A percentile compares a stretch with the other conserved stretches of the same genome.
Conservation (phyloP, 2,797 vertebrate species). For the Graptemys geographica region DNA sequence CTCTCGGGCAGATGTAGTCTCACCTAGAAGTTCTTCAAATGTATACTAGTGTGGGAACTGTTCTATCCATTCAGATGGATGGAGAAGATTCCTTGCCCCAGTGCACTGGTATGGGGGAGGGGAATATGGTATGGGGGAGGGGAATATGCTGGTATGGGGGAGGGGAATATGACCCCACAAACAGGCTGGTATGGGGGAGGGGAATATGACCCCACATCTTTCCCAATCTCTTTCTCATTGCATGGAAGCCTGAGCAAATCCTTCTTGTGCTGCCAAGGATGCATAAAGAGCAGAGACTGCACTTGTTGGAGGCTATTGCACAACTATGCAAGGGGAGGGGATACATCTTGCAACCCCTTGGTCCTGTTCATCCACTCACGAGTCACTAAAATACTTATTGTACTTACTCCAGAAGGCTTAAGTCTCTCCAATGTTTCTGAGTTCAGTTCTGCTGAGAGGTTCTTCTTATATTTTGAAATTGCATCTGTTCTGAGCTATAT, state of each 20-base stretch:
- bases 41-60: not conserved
- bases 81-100: not conserved
- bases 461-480: conserved; percentile 33
- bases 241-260: not conserved
- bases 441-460: not conserved
- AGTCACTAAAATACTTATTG: conserved; percentile 14
- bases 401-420: conserved; percentile 42
- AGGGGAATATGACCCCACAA: too few relatives aligned
- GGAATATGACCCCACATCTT: too few relatives aligned
- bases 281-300: not conserved
- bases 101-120: not conserved
- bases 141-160: not conserved
- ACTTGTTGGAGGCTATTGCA: not conserved
- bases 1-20: not conserved
- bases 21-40: not conserved
- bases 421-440: conserved; percentile 58
- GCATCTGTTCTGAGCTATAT: conserved; percentile 15
- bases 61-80: not conserved
- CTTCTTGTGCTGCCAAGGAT: not conserved
- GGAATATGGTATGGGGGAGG: too few relatives aligned
- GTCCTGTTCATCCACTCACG: not conserved
- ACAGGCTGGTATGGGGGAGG: not conserved
- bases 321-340: too few relatives aligned
- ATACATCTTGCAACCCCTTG: not conserved
- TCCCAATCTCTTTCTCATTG: too few relatives aligned